phyloP scores from a whole-genome alignment of 2,113 vertebrate species.

The Lagopus leucura region DNA sequence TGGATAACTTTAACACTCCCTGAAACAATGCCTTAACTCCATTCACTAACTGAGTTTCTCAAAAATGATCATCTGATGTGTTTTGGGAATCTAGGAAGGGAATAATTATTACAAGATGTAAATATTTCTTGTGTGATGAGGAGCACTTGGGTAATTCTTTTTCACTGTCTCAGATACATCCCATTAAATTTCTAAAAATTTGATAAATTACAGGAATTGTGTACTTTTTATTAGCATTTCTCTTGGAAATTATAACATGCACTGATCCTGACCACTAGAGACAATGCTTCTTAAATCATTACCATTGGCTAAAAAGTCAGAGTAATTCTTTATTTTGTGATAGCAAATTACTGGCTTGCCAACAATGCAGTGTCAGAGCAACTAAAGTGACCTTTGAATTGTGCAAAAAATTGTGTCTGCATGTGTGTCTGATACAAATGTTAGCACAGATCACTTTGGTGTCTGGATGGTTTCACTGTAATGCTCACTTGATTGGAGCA shows the following conservation, averaged over 20 bases:
- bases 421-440: background rate
- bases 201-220: background rate
- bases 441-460: background rate
- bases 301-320: fast-evolving
- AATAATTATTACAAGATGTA: background rate
- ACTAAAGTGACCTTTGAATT: background rate
- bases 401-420: background rate
- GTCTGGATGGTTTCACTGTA: background rate
- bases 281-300: background rate
- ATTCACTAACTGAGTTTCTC: background rate
- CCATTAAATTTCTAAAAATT: fast-evolving
- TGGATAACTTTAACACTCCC: background rate
- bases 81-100: background rate
- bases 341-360: background rate
- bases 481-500: constrained; percentile 3
- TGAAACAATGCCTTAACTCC: background rate
- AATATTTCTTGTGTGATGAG: background rate
- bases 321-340: background rate
- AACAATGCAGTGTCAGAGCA: background rate
- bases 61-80: background rate
- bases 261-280: background rate
- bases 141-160: background rate
- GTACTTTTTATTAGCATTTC: background rate
- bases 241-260: background rate
- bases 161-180: background rate